Evolutionary conservation across 2,888 invertebrate genomes (phyloP).

Genomic region (Melinopterus prodromus): DNA sequence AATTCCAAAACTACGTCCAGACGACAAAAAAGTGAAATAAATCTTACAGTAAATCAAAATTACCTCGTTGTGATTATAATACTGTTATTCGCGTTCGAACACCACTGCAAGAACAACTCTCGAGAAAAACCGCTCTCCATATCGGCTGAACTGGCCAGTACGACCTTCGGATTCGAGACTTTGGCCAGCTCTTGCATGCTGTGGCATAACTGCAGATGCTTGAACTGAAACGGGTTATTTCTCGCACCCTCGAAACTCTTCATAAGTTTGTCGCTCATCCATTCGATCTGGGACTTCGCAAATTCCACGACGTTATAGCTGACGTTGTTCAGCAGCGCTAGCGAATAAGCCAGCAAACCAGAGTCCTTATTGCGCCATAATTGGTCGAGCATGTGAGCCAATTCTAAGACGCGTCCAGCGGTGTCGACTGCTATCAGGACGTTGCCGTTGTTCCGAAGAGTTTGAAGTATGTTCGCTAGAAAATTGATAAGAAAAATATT

Average conservation of each 20-base stretch:
- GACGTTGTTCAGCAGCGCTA: constrained; percentile 94
- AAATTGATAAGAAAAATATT: constrained; percentile 41
- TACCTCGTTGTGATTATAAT: constrained; percentile 90
- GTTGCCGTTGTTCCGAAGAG: constrained; percentile 93
- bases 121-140: constrained; percentile 95
- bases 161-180: constrained; percentile 93
- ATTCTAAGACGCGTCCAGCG: constrained; percentile 93
- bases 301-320: constrained; percentile 99
- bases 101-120: constrained; percentile 95
- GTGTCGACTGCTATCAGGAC: constrained; percentile 96
- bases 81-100: constrained; percentile 89
- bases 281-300: constrained; percentile 98
- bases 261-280: constrained; percentile 99
- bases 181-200: constrained; percentile 85
- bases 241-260: constrained; percentile 89
- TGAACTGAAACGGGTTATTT: constrained; percentile 95
- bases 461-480: constrained; percentile 90
- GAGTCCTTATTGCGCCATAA: constrained; percentile 96
- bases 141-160: constrained; percentile 93
- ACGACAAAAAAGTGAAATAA: neutral
- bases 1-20: neutral
- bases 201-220: constrained; percentile 93
- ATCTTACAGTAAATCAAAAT: constrained; percentile 35
- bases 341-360: constrained; percentile 91
- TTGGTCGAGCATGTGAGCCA: constrained; percentile 96